Base-by-base conservation (phyloP, 2,888 invertebrate genomes). In the Drosophila paramelanica region DNA sequence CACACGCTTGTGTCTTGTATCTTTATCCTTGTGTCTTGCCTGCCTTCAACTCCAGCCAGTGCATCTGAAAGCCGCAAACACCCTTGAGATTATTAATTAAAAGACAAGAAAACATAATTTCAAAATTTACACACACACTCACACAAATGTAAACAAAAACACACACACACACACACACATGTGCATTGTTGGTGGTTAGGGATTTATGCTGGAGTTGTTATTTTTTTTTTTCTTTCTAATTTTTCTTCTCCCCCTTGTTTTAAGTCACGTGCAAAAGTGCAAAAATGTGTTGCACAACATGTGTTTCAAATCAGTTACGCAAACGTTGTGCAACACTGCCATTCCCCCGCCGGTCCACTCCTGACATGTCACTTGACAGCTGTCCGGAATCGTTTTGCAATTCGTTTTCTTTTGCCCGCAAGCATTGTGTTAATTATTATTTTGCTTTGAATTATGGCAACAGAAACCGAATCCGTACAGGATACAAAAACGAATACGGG, bases 31-130 rank as follows among this genome's bases (percentile, higher is more conserved):
- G 17, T 25, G 39, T 25, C 64, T 31, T 36, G 47, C 23, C 49
- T 64, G 57, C 57, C 52, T 59, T 39, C 43, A 36, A n/a, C 31
- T 13, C 17, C 38, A 42, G 27, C 33, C 23, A 45, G 42, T 58
- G 50, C 25, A 10, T 47, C 52, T 31, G 47, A 49, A 74, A 73
- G 51, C 59, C 77, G 62, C 71, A 79, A 70, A 68, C 68, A 73
- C 88, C 78, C 83, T 78, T 77, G 86, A 86, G 83, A 85, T 82
- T 85, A 88, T 85, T 88, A 88, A 85, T 88, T 85, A 86, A 85
- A 88, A 85, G 86, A 85, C 88, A 85, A 88, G 88, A 88, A 88
- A 88, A 85, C 82, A 84, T 87, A 84, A 87, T 84, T 88, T 84
- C 88, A 81, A 84, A 87, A 82, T 86, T 82, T 76, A 73, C 88